Percentiles rank a stretch among this genome's conserved stretches.
Conservation (phyloP, 2,888 invertebrate species). For the Odontocolon sp. region DNA sequence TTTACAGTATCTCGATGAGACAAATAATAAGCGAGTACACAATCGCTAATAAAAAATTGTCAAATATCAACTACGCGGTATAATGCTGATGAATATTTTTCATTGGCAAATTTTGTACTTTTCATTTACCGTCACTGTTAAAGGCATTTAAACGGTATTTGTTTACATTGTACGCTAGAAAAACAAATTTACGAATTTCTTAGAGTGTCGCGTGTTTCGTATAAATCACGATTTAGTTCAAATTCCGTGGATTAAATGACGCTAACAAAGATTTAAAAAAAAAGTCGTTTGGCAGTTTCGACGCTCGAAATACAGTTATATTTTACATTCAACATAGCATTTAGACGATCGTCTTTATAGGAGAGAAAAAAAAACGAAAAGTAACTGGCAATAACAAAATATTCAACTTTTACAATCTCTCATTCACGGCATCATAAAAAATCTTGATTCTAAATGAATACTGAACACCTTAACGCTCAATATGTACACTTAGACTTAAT, state of each 20-base stretch:
- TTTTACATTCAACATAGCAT: conserved; percentile 6
- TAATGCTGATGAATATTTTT: conserved; percentile 24
- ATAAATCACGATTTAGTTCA: conserved; percentile 7
- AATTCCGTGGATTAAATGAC: conserved; percentile 16
- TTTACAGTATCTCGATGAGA: conserved; percentile 4
- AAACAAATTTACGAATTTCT: conserved; percentile 15
- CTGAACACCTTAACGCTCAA: conserved; percentile 39
- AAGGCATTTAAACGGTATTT: conserved; percentile 23
- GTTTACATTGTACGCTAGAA: not conserved
- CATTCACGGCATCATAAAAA: conserved; percentile 42
- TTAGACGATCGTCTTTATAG: conserved; percentile 19
- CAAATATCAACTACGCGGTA: conserved; percentile 14
- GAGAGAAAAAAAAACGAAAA: conserved; percentile 10
- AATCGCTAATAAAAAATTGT: conserved; percentile 18
- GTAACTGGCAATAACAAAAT: conserved; percentile 49
- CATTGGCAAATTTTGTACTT: conserved; percentile 44
- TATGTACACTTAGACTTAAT: conserved; percentile 28
- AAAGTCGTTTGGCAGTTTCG: conserved; percentile 55
- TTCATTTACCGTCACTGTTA: conserved; percentile 20
- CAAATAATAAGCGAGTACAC: conserved; percentile 25
- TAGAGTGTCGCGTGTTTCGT: not conserved
- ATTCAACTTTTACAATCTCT: conserved; percentile 48
- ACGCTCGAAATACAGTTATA: conserved; percentile 34
- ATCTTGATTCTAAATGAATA: conserved; percentile 57
- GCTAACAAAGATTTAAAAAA: conserved; percentile 28